Evolutionary conservation across 1,140 invertebrate genomes (phyloP), one percentile per base, ranked within the genome.

Genomic region (Drosophila mojavensis): DNA sequence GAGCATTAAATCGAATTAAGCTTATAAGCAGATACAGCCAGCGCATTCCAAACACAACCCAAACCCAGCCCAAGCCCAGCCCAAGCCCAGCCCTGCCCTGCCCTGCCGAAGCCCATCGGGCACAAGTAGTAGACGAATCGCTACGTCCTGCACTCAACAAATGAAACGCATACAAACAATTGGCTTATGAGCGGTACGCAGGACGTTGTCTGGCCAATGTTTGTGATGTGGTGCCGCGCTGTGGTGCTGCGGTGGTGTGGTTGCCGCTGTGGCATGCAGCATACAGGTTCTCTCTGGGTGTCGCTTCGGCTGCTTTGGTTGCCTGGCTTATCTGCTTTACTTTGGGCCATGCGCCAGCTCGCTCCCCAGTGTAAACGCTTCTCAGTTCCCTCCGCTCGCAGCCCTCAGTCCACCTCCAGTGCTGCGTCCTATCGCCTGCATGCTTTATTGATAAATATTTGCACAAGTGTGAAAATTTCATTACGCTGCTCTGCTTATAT

Each of bases 391-490:
- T 13, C 4, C 24, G 43, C 11, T 51, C 73, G 41, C 63, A 55
- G 53, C 43, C 28, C 17, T 33, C 4, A 30, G 56, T 45, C 10
- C 58, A 41, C 66, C 36, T 66, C 9, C 26, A 24, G 41, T 13
- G 56, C 45, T n/a, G 11, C 3, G 13, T 66, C 28, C 55, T 65
- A 70, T 45, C 68, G 50, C 33, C 43, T 67, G 61, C 67, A 83
- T 72, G 64, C 81, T 81, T 85, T 90, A 90, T 90, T 86, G 81
- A 82, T 85, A 91, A 91, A 91, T 91, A 91, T 91, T 91, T 91
- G 84, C 89, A 91, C 89, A 91, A 91, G 89, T 91, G 89, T 90
- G 89, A 91, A 91, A 91, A 91, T 91, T 91, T 91, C 89, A 91
- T 91, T 91, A 91, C 84, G 79, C 79, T 74, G 68, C 82, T 83